These are phyloP conservation scores for Apoderus coryli DNA, from an alignment of 2,888 invertebrate species.

Conservation along the genomic window DNA sequence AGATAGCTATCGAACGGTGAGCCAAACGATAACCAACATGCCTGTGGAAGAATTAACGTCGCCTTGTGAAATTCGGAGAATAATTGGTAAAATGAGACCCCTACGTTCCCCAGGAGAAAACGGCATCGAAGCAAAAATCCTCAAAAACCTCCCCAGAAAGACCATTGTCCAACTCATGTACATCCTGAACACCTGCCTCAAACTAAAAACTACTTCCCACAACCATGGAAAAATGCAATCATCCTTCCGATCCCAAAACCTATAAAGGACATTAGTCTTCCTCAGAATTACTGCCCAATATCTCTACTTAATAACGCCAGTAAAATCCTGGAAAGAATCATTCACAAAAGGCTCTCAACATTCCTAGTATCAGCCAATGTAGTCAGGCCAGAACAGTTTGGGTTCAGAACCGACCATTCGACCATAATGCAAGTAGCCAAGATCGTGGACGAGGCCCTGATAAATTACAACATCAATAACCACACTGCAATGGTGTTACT, in stretches of 20 bases:
- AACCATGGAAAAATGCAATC: no score
- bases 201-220: no score
- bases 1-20: no score
- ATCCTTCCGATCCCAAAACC: no score
- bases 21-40: no score
- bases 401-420: not conserved
- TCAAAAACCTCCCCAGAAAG: no score
- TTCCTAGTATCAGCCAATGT: not conserved
- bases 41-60: no score
- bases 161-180: no score
- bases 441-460: constrained; percentile 1
- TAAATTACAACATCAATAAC: constrained; percentile 3
- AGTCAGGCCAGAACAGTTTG: constrained; percentile 4
- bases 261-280: no score
- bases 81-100: not conserved
- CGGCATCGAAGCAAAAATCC: not conserved
- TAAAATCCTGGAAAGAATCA: constrained; percentile 6
- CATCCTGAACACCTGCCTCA: no score
- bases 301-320: no score
- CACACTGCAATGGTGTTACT: constrained; percentile 1
- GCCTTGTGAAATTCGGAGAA: constrained; percentile 5
- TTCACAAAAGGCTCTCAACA: not conserved
- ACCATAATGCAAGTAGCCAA: constrained; percentile 2
- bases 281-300: no score
- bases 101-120: constrained; percentile 5